Conservation (phyloP, 2,113 vertebrate genomes). For the Podarcis muralis region DNA sequence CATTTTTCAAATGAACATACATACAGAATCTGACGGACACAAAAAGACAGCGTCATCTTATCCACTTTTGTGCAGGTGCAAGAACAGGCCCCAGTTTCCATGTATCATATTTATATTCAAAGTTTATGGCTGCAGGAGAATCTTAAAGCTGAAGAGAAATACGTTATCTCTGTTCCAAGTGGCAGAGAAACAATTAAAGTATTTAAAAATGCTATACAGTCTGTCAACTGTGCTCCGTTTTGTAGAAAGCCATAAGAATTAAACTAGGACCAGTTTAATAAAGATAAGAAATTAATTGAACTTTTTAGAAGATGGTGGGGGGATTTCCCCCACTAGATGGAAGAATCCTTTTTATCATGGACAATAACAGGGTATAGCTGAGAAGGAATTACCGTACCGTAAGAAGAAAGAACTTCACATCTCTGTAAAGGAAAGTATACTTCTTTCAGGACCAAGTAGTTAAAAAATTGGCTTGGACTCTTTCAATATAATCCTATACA, state of each 20-base stretch:
- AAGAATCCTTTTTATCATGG: neutral
- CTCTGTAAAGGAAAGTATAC: neutral
- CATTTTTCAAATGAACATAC: neutral
- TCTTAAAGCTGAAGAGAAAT: conserved; percentile 15
- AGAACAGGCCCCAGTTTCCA: neutral
- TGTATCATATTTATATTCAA: neutral
- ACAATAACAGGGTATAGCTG: conserved; percentile 14
- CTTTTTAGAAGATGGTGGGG: conserved; percentile 9
- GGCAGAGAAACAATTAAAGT: conserved; percentile 29
- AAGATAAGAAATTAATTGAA: conserved; percentile 38
- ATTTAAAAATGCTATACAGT: conserved; percentile 16
- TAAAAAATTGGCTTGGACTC: neutral
- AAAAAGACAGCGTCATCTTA: neutral
- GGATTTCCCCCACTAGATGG: conserved; percentile 4
- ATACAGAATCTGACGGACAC: neutral
- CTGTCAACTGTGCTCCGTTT: conserved; percentile 14
- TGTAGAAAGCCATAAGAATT: neutral
- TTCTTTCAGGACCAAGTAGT: neutral
- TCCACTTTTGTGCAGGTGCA: neutral
- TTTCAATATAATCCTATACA: neutral
- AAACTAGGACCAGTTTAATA: conserved; percentile 24
- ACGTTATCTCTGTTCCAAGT: conserved; percentile 20
- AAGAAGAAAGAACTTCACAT: neutral
- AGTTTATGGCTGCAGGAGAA: conserved; percentile 20
- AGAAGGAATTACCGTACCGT: neutral